phyloP scores from a whole-genome alignment of 1,140 invertebrate species.

The Nixonia krombeini region DNA sequence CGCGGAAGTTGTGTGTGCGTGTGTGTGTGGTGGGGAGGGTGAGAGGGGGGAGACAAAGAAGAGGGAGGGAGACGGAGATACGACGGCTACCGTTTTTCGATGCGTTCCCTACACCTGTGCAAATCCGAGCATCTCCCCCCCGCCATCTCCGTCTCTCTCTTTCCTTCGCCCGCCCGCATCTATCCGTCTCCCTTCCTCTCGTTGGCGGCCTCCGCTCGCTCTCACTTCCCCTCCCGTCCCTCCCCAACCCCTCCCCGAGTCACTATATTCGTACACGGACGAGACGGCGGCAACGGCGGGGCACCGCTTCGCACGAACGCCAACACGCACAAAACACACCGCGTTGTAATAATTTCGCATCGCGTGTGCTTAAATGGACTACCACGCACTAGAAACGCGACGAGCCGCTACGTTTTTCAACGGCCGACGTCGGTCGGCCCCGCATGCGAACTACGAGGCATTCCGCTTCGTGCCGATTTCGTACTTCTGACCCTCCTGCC shows the following conservation, averaged over 20 bases:
- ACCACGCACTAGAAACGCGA: conserved; percentile 10
- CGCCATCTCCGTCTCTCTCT: neutral
- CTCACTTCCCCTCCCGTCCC: too few relatives aligned
- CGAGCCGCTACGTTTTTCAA: conserved; percentile 4
- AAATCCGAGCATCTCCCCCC: too few relatives aligned
- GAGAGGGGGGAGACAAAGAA: neutral
- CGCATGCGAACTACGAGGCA: neutral
- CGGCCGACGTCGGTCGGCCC: neutral
- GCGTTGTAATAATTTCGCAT: conserved; percentile 8
- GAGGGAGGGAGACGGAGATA: too few relatives aligned
- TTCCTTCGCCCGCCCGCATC: too few relatives aligned
- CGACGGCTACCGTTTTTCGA: conserved; percentile 10
- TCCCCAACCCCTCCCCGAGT: too few relatives aligned
- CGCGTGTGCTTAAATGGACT: conserved; percentile 12
- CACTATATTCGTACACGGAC: neutral
- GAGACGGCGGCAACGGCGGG: too few relatives aligned
- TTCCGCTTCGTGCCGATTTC: neutral
- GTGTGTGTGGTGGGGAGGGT: neutral
- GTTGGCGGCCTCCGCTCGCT: too few relatives aligned
- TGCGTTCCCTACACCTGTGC: conserved; percentile 1
- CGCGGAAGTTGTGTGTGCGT: too few relatives aligned
- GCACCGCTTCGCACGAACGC: conserved; percentile 14
- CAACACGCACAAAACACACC: conserved; percentile 10
- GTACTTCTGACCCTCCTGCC: too few relatives aligned
- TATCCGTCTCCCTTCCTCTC: too few relatives aligned